Evolutionary conservation across 2,797 vertebrate species (phyloP), one percentile per base, ranked within the genome.

Genomic region (Brachymystax lenok): DNA sequence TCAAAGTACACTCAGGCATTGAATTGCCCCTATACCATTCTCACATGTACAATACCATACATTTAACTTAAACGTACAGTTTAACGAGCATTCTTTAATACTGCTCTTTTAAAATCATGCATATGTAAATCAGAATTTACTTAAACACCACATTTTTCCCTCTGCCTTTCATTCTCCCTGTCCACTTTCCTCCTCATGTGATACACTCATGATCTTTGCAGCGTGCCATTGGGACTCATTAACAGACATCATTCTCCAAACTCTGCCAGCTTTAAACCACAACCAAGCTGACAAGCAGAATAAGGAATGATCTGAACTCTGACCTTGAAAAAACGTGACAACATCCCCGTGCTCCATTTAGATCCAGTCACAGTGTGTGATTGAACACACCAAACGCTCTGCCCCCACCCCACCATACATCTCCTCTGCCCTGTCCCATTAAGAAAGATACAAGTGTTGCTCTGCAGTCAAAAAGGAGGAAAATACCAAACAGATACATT

Each of bases 161-260:
- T 21, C 67, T 12, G 54, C 13, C 17, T 12, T 54, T 51, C 19
- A 27, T 30, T 30, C 50, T 6, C 69, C 12, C 40, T 54, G 24
- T 69, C 56, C 64, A 46, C 70, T 75, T 81, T 74, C 7, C 69
- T 78, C 77, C 71, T 91, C 95, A 95, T 94, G 94, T 95, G 95
- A 96, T 90, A 82, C 88, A 90, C 93, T 13, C 40, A 94, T 93
- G 94, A 95, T 93, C 91, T 88, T 87, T 85, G 90, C 86, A 88
- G 92, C 89, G 89, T 89, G 92, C 89, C 93, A 91, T 91, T 91
- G 93, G 91, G 75, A 89, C 95, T 96, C 94, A 96, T 95, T 95
- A 96, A 93, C 92, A 93, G 92, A 91, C 89, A 93, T 92, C 90
- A 87, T 92, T 93, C 91, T 85, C 80, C 54, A 88, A 85, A 89